Evolutionary conservation across 2,797 vertebrate genomes (phyloP), one percentile per base, ranked within the genome.

Genomic region (Poliocrania exsul): DNA sequence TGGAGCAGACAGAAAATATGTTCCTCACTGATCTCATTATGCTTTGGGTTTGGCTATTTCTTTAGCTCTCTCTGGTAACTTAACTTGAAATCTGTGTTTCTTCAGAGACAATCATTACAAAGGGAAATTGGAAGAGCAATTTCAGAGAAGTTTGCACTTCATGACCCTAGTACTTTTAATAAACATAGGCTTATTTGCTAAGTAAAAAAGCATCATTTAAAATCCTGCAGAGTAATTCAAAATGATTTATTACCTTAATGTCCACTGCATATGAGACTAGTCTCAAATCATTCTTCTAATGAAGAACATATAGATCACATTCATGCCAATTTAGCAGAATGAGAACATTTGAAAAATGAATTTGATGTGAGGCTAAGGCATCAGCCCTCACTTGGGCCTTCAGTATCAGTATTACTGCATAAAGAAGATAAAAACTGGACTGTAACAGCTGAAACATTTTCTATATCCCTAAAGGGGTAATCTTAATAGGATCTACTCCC

Each of bases 341-440:
- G 51, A 16, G 35, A 66, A 57, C 80, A 95, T 91, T 92, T 91
- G 38, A 56, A 95, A 93, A 95, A 81, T 12, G 92, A 81, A 92
- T 97, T 90, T 96, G 88, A 57, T 95, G 33, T 81, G 54, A 93
- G 37, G 62, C 42, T 77, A 86, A 92, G 85, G 37, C 64, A 97
- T 95, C 87, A 93, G 61, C 95, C 70, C 93, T 97, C 60, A 56
- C 44, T 94, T 75, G 13, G 44, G 47, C 47, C 24, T 78, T 86
- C 73, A 86, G 74, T 47, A 86, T 65, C 72, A 91, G 29, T 70
- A 93, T 86, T 95, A 92, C 51, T 67, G 18, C 19, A 75, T 11
- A 85, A 88, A 89, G 60, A 84, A 85, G 75, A 95, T 67, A 88
- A 96, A 97, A 93, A 85, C 2, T 5, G n/a, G 33, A 53, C 65